Conservation (phyloP, 1,140 invertebrate species). For the Apis florea region DNA sequence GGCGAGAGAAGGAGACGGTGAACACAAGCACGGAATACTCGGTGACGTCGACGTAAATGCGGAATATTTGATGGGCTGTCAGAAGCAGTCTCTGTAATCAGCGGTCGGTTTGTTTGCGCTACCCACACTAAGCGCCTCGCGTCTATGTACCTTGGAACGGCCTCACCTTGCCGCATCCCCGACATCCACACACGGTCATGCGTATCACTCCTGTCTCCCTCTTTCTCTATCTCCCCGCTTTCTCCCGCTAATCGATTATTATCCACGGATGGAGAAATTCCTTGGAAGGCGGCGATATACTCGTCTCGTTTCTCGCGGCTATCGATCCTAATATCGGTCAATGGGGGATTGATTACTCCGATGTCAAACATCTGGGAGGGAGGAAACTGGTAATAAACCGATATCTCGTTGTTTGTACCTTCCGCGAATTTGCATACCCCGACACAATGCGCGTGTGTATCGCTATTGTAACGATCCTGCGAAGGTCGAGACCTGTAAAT, state of each 20-base stretch:
- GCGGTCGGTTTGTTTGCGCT: conserved; percentile 79
- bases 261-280: neutral
- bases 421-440: conserved; percentile 23
- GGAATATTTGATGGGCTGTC: conserved; percentile 80
- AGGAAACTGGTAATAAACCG: conserved; percentile 27
- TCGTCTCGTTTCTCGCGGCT: neutral
- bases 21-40: conserved; percentile 76
- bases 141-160: conserved; percentile 46
- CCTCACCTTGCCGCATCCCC: neutral
- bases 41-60: conserved; percentile 78
- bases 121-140: conserved; percentile 70
- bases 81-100: conserved; percentile 80
- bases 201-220: neutral
- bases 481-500: too few species aligned
- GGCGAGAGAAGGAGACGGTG: conserved; percentile 53
- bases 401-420: neutral
- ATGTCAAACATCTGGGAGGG: conserved; percentile 23
- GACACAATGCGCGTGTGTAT: neutral
- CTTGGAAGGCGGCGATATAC: neutral
- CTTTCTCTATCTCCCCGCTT: neutral
- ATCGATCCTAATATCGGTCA: conserved; percentile 7
- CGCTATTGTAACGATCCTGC: neutral
- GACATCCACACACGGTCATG: neutral
- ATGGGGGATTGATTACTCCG: conserved; percentile 33
- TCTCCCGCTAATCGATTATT: conserved; percentile 15